A percentile compares a stretch with the other conserved stretches of the same genome.
These are phyloP conservation scores for Brachylomia viminalis DNA, from an alignment of 2,888 invertebrate genomes.

Conservation along the genomic window DNA sequence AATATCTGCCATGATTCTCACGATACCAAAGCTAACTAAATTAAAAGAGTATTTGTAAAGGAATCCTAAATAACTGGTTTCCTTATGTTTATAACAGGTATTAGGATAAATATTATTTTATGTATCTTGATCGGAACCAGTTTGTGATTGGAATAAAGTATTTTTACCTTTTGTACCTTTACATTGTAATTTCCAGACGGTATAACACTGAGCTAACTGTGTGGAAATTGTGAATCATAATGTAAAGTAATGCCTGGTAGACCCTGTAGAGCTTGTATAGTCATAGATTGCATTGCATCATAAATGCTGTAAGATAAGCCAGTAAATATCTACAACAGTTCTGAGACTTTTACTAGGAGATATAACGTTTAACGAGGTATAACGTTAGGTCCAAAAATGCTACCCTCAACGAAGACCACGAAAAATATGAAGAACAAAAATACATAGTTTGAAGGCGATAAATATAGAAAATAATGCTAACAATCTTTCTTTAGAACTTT, in stretches of 20 bases:
- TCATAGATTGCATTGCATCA: not conserved
- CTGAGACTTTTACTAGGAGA: not conserved
- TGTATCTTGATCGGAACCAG: constrained; percentile 41
- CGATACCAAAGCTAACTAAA: constrained; percentile 43
- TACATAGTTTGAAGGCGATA: not conserved
- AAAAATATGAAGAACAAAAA: not conserved
- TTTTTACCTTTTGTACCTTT: too few relatives aligned
- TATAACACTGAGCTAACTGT: not conserved
- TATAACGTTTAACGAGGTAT: too few relatives aligned
- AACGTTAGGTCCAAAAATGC: not conserved
- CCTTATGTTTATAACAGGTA: constrained; percentile 36
- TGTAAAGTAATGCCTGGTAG: not conserved
- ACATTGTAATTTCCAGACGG: constrained; percentile 26
- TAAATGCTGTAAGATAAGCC: too few relatives aligned
- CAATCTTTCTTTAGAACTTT: not conserved
- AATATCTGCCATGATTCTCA: constrained; percentile 42
- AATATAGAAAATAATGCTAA: constrained; percentile 13
- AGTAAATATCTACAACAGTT: not conserved
- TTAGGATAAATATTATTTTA: constrained; percentile 39
- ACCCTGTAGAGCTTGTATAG: not conserved
- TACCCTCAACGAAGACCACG: not conserved
- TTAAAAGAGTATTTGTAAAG: constrained; percentile 32
- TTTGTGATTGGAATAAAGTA: constrained; percentile 32
- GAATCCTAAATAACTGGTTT: constrained; percentile 58
- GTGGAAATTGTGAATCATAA: constrained; percentile 28